Base-by-base conservation (phyloP, 2,113 vertebrate genomes). In the Aptenodytes forsteri region DNA sequence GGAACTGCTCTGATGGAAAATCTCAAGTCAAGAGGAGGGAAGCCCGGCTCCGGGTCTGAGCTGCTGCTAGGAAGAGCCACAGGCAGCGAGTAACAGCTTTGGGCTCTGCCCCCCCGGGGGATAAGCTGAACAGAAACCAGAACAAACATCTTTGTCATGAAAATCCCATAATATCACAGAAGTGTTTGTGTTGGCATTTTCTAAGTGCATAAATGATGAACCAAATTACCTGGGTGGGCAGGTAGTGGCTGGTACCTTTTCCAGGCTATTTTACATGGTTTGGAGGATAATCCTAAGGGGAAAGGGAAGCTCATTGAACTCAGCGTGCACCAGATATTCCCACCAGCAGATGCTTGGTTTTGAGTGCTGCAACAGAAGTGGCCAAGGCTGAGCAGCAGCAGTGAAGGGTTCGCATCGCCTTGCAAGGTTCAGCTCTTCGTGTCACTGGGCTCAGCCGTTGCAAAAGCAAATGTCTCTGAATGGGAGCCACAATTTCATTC, bases 1-100 rank as follows among this genome's bases (percentile, higher is more conserved):
- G 71, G 72, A 78, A 95, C 89, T 87, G 90, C 87, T 91, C 88
- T 93, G 85, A 95, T 55, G 64, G 91, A 89, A 96, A 73, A 82
- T 84, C 93, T 95, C 86, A 64, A 80, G 94, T 96, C 82, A 80
- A 76, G 66, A 87, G 54, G 44, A 91, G 77, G 82, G 49, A 38
- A 94, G 59, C 44, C 79, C 64, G 87, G 67, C 65, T 80, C 59
- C 1, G 0, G 76, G 75, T 80, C 75, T 88, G 83, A 87, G 70
- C 44, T 95, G 89, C 65, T 2, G 1, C 94, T 67, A 66, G 59
- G 67, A 84, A 83, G 49, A 92, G 46, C 72, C 88, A 83, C 70
- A 64, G 66, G 79, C 88, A 94, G 77, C 11, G 8, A 89, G 62
- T 3, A 66, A 71, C 72, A 62, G 84, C 81, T 70, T 58, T 66